Base-by-base conservation (phyloP, 2,113 vertebrate genomes). In the Thalassarche chlororhynchos region DNA sequence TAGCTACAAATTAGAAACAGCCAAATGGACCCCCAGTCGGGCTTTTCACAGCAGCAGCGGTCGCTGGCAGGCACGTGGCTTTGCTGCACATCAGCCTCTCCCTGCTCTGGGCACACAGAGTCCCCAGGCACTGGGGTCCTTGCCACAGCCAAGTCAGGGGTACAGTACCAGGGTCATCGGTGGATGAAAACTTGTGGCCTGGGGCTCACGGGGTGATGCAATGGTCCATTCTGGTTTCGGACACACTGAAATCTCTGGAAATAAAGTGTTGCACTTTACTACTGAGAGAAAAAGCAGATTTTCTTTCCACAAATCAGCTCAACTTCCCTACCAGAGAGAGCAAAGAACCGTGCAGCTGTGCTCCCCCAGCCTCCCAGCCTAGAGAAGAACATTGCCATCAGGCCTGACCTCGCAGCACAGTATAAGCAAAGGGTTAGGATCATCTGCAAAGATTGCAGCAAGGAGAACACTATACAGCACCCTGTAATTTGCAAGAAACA, bases 21-120 rank as follows among this genome's bases (percentile, higher is more conserved):
- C 21, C 54, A 17, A 19, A 16, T 0, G 3, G 17, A 14, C 10
- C 38, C 66, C 46, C 28, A 8, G 38, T 2, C 1, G 11, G 52
- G 64, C 18, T 57, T 17, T 17, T 16, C 42, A 8, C 40, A 19
- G 36, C 58, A 61, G 70, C 3, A 8, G 16, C 32, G 10, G 60
- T 5, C 7, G 0, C 81, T 10, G 64, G 10, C 29, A 12, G 81
- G 46, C 20, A 1, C 1, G 2, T 2, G 77, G 36, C 55, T 8
- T 34, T 4, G 20, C 10, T 13, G 1, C 26, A 20, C 13, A 4
- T 8, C 49, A 5, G 47, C 72, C 31, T 32, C 14, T 13, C 12
- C 81, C 42, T 16, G 36, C 57, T 25, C 40, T 2, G 1, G 47
- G 62, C 51, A 28, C 3, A 0, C 6, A 3, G 42, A 3, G 28